Evolutionary conservation across 2,113 vertebrate genomes (phyloP), one percentile per base, ranked within the genome.

Genomic region (Copsychus sechellarum): DNA sequence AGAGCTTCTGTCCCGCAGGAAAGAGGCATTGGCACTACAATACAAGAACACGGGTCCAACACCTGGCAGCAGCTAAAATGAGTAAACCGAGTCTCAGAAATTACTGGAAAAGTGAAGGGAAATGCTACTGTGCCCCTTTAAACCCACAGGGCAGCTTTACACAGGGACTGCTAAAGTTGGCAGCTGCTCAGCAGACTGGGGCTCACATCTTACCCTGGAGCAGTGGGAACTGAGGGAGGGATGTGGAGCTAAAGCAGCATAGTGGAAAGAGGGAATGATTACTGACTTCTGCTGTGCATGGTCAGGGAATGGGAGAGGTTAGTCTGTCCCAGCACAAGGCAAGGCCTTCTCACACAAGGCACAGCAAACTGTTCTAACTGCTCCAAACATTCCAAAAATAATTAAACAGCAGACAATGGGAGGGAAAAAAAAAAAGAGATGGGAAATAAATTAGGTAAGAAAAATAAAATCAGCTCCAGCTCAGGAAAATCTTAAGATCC

Each of bases 201-300:
- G 43, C 28, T 90, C 19, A 13, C 53, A 28, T 15, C 50, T 58
- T 28, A 54, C 14, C 12, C 2, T 2, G 13, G 24, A 6, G 2
- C 48, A 69, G 17, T 1, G 2, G 66, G 66, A 57, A 20, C 16
- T 12, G 13, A 61, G 11, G 22, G 28, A 72, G 14, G 12, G 18
- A 25, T 6, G 38, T 0, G 8, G 4, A 29, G 48, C 16, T 57
- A 33, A 72, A 36, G 42, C 26, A 65, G 54, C 11, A n/a, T 0
- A 0, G 28, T 31, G 48, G 40, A 36, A 66, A 17, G 2, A 76
- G 13, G 56, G 36, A 85, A 31, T 8, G 36, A 69, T 34, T 14
- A 38, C 14, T 54, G 4, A 6, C 14, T 34, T 43, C 70, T 43
- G 25, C 67, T 54, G 45, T 17, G 29, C 62, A 12, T 6, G 29